phyloP scores from a whole-genome alignment of 1,140 invertebrate species.

The Drosophila tristis region DNA sequence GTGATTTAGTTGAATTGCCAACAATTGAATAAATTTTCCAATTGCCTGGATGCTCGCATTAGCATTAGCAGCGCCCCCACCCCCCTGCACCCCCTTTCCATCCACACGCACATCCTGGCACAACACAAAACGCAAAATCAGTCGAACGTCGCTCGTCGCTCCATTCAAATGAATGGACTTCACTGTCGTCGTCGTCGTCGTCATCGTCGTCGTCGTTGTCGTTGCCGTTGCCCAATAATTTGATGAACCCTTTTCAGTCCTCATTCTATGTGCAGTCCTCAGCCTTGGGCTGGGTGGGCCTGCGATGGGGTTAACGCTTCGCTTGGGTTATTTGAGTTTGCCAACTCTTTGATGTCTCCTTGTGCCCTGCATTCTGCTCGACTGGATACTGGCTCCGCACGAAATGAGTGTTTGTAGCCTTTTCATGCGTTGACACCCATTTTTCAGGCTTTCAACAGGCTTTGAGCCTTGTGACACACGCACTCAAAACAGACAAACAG shows the following conservation, averaged over 20 bases:
- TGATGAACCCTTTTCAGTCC: conserved; percentile 65
- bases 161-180: conserved; percentile 72
- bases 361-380: conserved; percentile 15
- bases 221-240: conserved; percentile 62
- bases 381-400: conserved; percentile 28
- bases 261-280: neutral
- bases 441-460: conserved; percentile 35
- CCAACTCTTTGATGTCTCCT: conserved; percentile 50
- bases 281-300: neutral
- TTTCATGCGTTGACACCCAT: conserved; percentile 80
- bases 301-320: conserved; percentile 23
- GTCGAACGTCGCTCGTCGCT: conserved; percentile 37
- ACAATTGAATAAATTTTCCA: conserved; percentile 84
- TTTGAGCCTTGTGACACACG: conserved; percentile 12
- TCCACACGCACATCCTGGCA: conserved; percentile 24
- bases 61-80: conserved; percentile 53
- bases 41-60: conserved; percentile 76
- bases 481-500: conserved; percentile 13
- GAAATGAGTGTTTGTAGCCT: conserved; percentile 76
- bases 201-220: conserved; percentile 46
- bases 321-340: conserved; percentile 50
- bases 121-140: conserved; percentile 71
- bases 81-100: conserved; percentile 21
- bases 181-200: neutral
- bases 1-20: conserved; percentile 82